Evolutionary conservation across 2,888 invertebrate genomes (phyloP), one percentile per base, ranked within the genome.

Genomic region (Liopterus haemorrhoidalis): DNA sequence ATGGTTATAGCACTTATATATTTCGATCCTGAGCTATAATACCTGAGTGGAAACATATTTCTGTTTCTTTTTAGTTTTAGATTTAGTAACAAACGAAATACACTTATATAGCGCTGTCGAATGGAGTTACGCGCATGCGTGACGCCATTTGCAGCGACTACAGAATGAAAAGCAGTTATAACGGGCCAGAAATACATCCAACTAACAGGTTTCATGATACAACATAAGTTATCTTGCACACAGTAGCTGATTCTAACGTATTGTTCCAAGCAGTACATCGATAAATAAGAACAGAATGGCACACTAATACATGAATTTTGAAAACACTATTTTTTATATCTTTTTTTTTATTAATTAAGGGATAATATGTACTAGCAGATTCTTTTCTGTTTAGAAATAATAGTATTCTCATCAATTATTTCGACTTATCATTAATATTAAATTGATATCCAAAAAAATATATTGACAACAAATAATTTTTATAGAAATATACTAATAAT

Each of bases 401-500:
- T 68, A 68, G 67, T 59, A 68, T 68, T 67, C 67, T 66, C 66
- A 64, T 61, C 62, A 64, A 62, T 61, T 60, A 58, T 51, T 49
- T 51, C 44, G 50, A 52, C 41, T 50, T 45, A 48, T 50, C 46
- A 50, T 48, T 42, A 50, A 48, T 48, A 42, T 37, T 49, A 46
- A 49, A 41, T 46, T 48, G 42, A 48, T 43, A 44, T 45, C 44
- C 47, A 45, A 51, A 44, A 46, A 51, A 45, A 39, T 47, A 49
- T 41, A 50, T 42, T 33, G 45, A 39, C 44, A 49, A 51, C 51
- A 47, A 59, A 57, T 49, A 45, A 45, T 45, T 45, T 45, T 62
- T 61, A 66, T 66, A 65, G 64, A 66, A 66, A 67, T 66, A 67
- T 68, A 68, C 66, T 63, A 67, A 67, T 67, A 66, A 69, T 65